phyloP scores from a whole-genome alignment of 2,113 vertebrate genomes.

The Peromyscus leucopus region DNA sequence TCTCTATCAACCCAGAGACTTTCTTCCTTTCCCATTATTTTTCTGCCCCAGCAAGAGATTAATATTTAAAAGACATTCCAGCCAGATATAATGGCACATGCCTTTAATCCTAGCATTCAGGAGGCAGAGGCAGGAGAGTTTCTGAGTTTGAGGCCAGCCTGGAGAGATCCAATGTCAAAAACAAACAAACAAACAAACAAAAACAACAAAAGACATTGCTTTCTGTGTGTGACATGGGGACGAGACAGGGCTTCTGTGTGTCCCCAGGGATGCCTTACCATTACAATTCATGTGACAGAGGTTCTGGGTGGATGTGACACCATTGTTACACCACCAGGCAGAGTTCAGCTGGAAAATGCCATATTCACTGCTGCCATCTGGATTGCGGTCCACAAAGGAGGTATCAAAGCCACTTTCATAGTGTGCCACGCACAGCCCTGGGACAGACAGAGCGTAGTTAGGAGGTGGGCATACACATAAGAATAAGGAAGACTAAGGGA shows the following conservation, averaged over 20 bases:
- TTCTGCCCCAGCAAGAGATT: constrained; percentile 46
- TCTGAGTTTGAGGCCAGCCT: not conserved
- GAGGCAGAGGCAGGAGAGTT: not conserved
- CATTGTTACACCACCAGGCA: constrained; percentile 84
- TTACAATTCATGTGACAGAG: constrained; percentile 78
- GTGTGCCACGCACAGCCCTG: constrained; percentile 85
- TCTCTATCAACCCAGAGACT: not conserved
- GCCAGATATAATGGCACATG: not conserved
- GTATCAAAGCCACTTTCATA: constrained; percentile 85
- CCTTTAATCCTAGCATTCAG: not conserved
- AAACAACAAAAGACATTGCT: not conserved
- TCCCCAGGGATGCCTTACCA: constrained; percentile 62
- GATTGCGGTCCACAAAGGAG: constrained; percentile 75
- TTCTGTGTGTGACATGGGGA: not conserved
- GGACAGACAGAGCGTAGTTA: not conserved
- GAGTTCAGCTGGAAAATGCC: constrained; percentile 88
- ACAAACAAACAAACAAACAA: not conserved
- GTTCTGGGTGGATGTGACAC: constrained; percentile 75
- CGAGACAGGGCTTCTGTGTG: not conserved
- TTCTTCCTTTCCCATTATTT: constrained; percentile 20
- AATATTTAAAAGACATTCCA: constrained; percentile 12
- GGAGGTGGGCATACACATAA: not conserved
- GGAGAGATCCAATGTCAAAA: not conserved
- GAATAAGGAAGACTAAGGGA: constrained; percentile 39
- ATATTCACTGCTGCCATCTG: constrained; percentile 83